A percentile compares a stretch with the other conserved stretches of the same genome.
These are phyloP conservation scores for Sylvilagus bachmani DNA, from an alignment of 2,113 vertebrate genomes.

Conservation along the genomic window DNA sequence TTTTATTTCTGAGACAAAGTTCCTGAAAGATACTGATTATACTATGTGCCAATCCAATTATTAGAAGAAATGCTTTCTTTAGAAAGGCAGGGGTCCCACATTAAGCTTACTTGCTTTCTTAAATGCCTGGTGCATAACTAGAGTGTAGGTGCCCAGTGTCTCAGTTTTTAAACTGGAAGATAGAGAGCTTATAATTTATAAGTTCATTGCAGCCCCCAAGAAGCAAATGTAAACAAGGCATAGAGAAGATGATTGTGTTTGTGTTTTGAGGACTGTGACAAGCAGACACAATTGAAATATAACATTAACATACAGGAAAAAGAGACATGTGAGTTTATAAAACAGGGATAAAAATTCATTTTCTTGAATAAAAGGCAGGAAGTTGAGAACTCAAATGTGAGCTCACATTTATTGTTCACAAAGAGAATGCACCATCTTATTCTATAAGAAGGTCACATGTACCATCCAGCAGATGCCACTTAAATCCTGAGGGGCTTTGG, in stretches of 20 bases:
- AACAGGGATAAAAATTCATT: not conserved
- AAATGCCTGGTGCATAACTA: not conserved
- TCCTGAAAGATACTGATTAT: not conserved
- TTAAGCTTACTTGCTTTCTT: not conserved
- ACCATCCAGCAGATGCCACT: not conserved
- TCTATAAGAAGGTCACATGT: not conserved
- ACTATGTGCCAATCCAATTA: not conserved
- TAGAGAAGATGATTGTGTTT: not conserved
- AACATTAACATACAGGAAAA: not conserved
- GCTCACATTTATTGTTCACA: conserved; percentile 33
- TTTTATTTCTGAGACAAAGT: conserved; percentile 29
- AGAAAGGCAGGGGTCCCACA: not conserved
- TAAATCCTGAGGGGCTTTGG: not conserved
- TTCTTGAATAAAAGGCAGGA: not conserved
- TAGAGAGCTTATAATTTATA: not conserved
- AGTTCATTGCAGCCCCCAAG: not conserved
- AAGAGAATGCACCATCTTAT: not conserved
- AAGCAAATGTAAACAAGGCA: not conserved
- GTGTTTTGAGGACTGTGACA: conserved; percentile 1
- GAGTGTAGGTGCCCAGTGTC: not conserved
- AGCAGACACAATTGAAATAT: not conserved
- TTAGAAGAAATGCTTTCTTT: not conserved
- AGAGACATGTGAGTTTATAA: not conserved
- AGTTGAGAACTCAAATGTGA: not conserved
- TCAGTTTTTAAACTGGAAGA: not conserved